phyloP scores from a whole-genome alignment of 2,888 invertebrate species.

The Pyrocoelia pectoralis region DNA sequence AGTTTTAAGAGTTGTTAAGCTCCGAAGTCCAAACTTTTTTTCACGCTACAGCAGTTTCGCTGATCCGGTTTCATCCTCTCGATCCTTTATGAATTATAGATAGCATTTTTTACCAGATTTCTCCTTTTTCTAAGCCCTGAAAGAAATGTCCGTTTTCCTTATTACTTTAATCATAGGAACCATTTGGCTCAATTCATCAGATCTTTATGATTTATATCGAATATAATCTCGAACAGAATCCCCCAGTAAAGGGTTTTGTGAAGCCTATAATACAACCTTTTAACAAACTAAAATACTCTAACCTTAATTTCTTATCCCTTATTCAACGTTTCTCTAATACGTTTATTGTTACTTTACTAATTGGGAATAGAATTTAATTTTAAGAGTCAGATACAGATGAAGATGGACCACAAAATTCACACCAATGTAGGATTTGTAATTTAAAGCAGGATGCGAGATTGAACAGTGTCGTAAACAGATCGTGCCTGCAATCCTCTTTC shows the following conservation, averaged over 20 bases:
- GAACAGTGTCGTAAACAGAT: constrained; percentile 59
- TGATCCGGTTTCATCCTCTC: constrained; percentile 51
- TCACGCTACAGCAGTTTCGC: constrained; percentile 46
- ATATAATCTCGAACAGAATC: constrained; percentile 26
- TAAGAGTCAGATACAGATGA: constrained; percentile 39
- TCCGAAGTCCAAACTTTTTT: constrained; percentile 38
- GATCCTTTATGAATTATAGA: constrained; percentile 60
- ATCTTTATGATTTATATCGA: constrained; percentile 54
- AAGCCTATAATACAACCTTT: constrained; percentile 5
- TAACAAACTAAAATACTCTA: neutral
- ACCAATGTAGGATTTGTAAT: constrained; percentile 52
- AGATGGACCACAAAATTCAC: constrained; percentile 47
- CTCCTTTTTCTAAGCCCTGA: constrained; percentile 51
- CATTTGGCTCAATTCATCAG: constrained; percentile 61
- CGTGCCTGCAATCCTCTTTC: constrained; percentile 54
- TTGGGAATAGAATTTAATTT: neutral
- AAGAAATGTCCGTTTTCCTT: constrained; percentile 57
- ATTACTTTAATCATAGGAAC: constrained; percentile 62
- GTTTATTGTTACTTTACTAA: neutral
- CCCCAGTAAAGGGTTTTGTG: constrained; percentile 20
- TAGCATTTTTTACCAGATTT: constrained; percentile 57
- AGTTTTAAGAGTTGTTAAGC: constrained; percentile 42
- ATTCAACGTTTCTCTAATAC: constrained; percentile 3
- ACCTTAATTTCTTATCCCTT: neutral
- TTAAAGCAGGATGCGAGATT: constrained; percentile 54